phyloP scores from a whole-genome alignment of 2,113 vertebrate species.

The Gnathonemus longibarbis region DNA sequence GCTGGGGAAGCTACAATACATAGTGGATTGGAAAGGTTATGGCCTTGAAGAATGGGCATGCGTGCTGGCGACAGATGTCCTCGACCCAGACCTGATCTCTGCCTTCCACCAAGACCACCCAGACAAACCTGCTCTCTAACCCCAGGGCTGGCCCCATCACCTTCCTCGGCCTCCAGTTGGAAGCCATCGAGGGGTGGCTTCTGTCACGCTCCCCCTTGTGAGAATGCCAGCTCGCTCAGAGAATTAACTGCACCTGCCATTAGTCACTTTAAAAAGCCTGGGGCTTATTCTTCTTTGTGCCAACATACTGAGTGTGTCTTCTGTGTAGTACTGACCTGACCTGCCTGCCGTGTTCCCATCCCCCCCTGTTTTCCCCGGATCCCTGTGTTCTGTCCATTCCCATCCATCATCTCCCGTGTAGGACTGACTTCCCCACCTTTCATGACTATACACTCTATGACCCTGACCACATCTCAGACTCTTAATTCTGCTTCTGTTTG shows the following conservation, averaged over 20 bases:
- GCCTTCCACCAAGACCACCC: background rate
- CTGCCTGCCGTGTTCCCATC: background rate
- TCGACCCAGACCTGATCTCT: background rate
- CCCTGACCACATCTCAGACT: background rate
- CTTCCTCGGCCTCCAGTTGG: background rate
- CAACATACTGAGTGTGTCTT: background rate
- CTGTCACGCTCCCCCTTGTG: background rate
- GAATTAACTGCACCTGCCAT: background rate
- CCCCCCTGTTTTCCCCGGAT: background rate
- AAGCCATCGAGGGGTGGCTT: background rate
- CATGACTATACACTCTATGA: background rate
- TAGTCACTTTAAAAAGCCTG: background rate
- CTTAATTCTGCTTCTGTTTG: background rate
- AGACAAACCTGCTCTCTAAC: background rate
- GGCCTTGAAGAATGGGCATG: background rate
- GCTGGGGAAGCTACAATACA: background rate
- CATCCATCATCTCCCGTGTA: background rate
- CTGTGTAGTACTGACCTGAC: background rate
- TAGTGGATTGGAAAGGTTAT: background rate
- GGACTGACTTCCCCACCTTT: background rate
- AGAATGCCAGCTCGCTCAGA: background rate
- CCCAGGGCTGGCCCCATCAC: background rate
- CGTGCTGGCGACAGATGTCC: background rate
- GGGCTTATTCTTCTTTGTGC: background rate
- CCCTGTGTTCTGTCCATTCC: background rate